Evolutionary conservation across 2,797 vertebrate genomes (phyloP).

Genomic region (Tragelaphus oryx): DNA sequence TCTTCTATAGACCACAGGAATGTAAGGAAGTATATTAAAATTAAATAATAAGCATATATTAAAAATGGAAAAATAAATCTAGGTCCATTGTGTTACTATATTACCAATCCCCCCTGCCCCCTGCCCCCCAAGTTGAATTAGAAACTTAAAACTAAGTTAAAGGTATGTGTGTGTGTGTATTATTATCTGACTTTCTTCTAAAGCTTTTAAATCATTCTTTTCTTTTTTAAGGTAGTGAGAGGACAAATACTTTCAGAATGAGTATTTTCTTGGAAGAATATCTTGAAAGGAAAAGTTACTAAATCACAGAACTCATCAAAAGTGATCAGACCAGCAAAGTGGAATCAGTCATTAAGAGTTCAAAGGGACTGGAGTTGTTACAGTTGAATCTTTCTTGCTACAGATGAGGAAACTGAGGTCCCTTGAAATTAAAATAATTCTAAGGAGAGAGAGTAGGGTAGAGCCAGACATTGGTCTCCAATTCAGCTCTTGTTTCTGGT

Average conservation of each 20-base stretch:
- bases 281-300: neutral
- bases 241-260: neutral
- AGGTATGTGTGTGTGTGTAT: neutral
- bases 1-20: neutral
- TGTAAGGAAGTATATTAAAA: neutral
- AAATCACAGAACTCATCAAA: neutral
- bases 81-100: neutral
- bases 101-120: neutral
- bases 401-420: neutral
- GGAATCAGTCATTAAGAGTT: neutral
- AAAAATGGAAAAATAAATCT: neutral
- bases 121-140: neutral
- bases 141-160: neutral
- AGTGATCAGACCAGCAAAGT: neutral
- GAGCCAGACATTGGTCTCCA: neutral
- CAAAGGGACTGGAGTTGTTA: neutral
- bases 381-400: neutral
- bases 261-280: neutral
- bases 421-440: neutral
- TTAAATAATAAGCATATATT: neutral
- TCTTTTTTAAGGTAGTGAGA: neutral
- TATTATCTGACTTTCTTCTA: neutral
- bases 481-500: neutral
- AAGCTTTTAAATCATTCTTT: neutral
- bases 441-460: neutral